phyloP scores from a whole-genome alignment of 2,888 invertebrate genomes.

The Eubasilissa splendida region DNA sequence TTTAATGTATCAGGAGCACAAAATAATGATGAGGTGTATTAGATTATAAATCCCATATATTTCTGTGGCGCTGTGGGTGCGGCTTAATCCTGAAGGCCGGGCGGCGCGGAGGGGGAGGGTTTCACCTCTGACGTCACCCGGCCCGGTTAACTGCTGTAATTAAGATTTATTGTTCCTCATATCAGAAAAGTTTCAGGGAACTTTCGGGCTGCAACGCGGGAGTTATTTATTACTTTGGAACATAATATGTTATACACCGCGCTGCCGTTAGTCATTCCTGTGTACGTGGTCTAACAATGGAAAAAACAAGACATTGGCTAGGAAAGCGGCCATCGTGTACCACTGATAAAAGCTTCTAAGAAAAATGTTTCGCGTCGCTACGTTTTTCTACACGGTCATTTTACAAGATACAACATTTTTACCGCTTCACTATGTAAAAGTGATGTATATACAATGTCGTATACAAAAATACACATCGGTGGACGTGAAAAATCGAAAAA shows the following conservation, averaged over 20 bases:
- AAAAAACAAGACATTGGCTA: slow-evolving; percentile 18
- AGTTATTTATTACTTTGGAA: slow-evolving; percentile 52
- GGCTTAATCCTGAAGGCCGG: slow-evolving; percentile 18
- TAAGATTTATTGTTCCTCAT: slow-evolving; percentile 57
- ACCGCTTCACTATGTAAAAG: too few relatives aligned
- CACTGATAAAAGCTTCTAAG: too few relatives aligned
- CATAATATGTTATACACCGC: slow-evolving; percentile 28
- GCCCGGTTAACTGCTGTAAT: slow-evolving; percentile 54
- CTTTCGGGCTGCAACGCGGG: slow-evolving; percentile 52
- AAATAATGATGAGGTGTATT: slow-evolving; percentile 15
- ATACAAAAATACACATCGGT: too few relatives aligned
- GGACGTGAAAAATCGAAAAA: too few relatives aligned
- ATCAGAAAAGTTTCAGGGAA: slow-evolving; percentile 56
- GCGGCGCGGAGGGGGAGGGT: slow-evolving; percentile 14
- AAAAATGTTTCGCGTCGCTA: too few relatives aligned
- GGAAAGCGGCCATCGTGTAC: not conserved
- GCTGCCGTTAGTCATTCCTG: slow-evolving; percentile 23
- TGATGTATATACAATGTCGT: too few relatives aligned
- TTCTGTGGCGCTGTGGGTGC: slow-evolving; percentile 13
- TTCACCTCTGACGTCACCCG: slow-evolving; percentile 47
- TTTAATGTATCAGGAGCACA: slow-evolving; percentile 18
- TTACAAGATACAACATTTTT: too few relatives aligned
- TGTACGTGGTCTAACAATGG: slow-evolving; percentile 15
- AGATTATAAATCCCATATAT: slow-evolving; percentile 29
- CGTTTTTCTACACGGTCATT: too few relatives aligned